Evolutionary conservation across 2,113 vertebrate genomes (phyloP).

Genomic region (Baryphthengus martii): DNA sequence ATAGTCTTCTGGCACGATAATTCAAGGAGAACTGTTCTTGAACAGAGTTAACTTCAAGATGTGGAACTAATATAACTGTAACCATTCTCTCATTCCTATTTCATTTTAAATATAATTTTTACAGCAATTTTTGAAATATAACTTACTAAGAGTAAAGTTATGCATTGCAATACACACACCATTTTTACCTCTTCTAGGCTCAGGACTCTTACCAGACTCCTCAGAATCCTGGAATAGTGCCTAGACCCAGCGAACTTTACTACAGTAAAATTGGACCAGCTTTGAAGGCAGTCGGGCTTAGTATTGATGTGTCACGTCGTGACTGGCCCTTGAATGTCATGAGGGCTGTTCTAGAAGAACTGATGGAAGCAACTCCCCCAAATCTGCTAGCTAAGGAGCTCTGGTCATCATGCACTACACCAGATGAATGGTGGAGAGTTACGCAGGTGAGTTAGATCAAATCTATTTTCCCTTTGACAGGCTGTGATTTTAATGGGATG

Average conservation of each 20-base stretch:
- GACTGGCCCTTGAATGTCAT: slow-evolving; percentile 96
- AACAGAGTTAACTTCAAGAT: not conserved
- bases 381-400: slow-evolving; percentile 96
- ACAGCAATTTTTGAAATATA: not conserved
- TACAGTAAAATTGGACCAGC: slow-evolving; percentile 97
- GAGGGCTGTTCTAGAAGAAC: slow-evolving; percentile 92
- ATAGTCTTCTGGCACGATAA: not conserved
- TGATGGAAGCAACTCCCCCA: slow-evolving; percentile 95
- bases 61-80: too few relatives aligned
- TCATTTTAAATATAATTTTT: not conserved
- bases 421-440: slow-evolving; percentile 97
- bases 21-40: not conserved
- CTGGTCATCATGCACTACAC: slow-evolving; percentile 96
- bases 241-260: slow-evolving; percentile 96
- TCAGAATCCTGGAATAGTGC: slow-evolving; percentile 90
- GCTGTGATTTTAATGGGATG: not conserved
- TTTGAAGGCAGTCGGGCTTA: slow-evolving; percentile 91
- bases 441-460: slow-evolving; percentile 82
- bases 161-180: not conserved
- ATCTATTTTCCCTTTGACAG: not conserved
- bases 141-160: not conserved
- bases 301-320: slow-evolving; percentile 89
- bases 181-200: slow-evolving; percentile 61
- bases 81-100: not conserved
- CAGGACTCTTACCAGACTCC: slow-evolving; percentile 92